Base-by-base conservation (phyloP, 2,113 vertebrate genomes). In the Guaruba guarouba region DNA sequence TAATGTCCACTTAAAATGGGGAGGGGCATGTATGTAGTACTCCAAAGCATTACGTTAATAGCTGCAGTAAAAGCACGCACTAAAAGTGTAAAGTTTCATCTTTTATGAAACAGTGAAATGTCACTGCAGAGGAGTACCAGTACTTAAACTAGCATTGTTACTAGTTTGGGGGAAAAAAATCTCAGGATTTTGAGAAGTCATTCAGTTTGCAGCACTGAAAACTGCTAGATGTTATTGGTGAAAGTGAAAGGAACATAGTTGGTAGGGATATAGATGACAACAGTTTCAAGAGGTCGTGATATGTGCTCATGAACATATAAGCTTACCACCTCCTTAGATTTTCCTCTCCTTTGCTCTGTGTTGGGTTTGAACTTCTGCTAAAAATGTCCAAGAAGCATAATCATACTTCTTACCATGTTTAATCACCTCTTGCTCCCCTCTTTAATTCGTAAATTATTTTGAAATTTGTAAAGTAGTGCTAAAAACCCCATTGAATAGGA, bases 291-390 rank as follows among this genome's bases (percentile, higher is more conserved):
- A 51, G 11, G 4, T 69, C 37, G 17, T 68, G 46, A 17, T 64
- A 27, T 0, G 0, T 17, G 14, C 11, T 55, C 17, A 18, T 41
- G 25, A 62, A 59, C 59, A 48, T 44, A 5, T 18, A 61, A 62
- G 43, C 29, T 46, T 66, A 83, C 12, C 7, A 24, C 39, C 27
- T 93, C 43, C 46, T 74, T 35, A 64, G 18, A 33, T n/a, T 77
- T 87, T 76, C 46, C 39, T 94, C 23, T 91, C 44, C 84, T 80
- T 82, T 82, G 24, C 24, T 79, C 25, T 48, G 29, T 78, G 79
- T 52, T 88, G 74, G 11, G 67, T 87, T 94, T 93, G 89, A 93
- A 88, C n/a, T 31, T 71, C 91, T 91, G 25, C 77, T 92, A 74
- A 79, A 82, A 48, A 17, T 11, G 20, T 88, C 19, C 25, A 77